Evolutionary conservation across 2,113 vertebrate genomes (phyloP), one percentile per base, ranked within the genome.

Genomic region (Lycocorax pyrrhopterus): DNA sequence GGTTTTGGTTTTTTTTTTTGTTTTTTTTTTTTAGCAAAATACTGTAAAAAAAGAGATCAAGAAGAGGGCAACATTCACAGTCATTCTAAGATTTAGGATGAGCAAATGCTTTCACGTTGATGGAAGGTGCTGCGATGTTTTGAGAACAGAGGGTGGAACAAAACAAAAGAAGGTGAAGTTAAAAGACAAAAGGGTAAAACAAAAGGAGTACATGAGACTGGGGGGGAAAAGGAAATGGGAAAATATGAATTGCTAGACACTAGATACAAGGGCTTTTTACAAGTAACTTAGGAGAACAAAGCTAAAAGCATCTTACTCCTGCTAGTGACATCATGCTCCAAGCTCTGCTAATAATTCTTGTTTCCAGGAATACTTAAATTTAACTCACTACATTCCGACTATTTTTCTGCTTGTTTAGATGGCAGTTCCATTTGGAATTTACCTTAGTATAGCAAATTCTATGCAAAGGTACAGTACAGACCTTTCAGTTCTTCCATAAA

Each of bases 31-130:
- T 46, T 46, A 21, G 68, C 14, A 64, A 64, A 66, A 80, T 12
- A 12, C 29, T 26, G 33, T 16, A 15, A 37, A 75, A 84, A 26
- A 58, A 23, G 23, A 32, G n/a, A 32, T 77, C 95, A 88, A 83
- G 85, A 86, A 94, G 92, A 95, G 85, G 90, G 96, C 92, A 92
- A 92, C 60, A 81, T 90, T 92, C 52, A 71, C 86, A 89, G 41
- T 30, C 15, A 3, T 62, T 93, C 39, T 77, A 35, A 47, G 39
- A 60, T 25, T 59, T 15, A 53, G 23, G 32, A n/a, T 43, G 35
- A 55, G 26, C 17, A 62, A 52, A 35, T 37, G 49, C 46, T 87
- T 86, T 74, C 25, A 19, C 11, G 16, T 32, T n/a, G 13, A 13
- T 22, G n/a, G 55, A 77, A 77, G 43, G 30, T 58, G 46, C 23